A percentile compares a stretch with the other conserved stretches of the same genome.
Evolutionary conservation across 2,888 invertebrate genomes (phyloP).

Genomic region (Portevinia maculata): DNA sequence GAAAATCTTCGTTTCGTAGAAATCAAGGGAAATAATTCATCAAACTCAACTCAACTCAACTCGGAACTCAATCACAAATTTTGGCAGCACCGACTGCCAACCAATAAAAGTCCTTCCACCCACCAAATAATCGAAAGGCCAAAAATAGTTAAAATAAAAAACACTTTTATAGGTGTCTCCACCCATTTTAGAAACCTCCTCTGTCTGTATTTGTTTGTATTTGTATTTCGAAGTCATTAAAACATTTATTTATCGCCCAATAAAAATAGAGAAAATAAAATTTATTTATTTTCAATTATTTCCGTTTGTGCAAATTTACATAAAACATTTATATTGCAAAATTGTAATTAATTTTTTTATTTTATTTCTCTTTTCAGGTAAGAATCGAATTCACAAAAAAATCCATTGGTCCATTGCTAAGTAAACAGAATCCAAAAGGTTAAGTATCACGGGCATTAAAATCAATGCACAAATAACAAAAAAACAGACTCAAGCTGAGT

Average conservation of each 20-base stretch:
- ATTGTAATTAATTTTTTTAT: conserved; percentile 12
- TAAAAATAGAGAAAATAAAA: conserved; percentile 17
- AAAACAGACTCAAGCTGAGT: not conserved
- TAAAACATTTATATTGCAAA: conserved; percentile 1
- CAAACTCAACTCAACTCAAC: no score
- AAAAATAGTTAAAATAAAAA: conserved; percentile 22
- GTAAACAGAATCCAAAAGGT: conserved; percentile 45
- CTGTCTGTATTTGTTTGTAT: not conserved
- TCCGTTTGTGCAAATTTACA: not conserved
- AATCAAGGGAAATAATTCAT: no score
- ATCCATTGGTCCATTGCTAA: conserved; percentile 23
- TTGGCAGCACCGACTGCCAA: not conserved
- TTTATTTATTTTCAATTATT: conserved; percentile 24
- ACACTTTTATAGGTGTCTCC: not conserved
- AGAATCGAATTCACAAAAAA: conserved; percentile 25
- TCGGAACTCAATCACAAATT: not conserved
- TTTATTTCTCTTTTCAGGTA: conserved; percentile 64
- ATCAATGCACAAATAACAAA: conserved; percentile 26
- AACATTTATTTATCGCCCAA: conserved; percentile 9
- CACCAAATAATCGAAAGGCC: not conserved
- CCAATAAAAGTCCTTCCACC: not conserved
- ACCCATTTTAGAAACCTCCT: not conserved
- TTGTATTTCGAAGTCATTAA: conserved; percentile 5
- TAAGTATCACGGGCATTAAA: conserved; percentile 35
- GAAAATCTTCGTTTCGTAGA: no score